These are phyloP conservation scores for Halichondria panicea DNA, from an alignment of 37 sponge, comb jelly and placozoan genomes.

Conservation along the genomic window DNA sequence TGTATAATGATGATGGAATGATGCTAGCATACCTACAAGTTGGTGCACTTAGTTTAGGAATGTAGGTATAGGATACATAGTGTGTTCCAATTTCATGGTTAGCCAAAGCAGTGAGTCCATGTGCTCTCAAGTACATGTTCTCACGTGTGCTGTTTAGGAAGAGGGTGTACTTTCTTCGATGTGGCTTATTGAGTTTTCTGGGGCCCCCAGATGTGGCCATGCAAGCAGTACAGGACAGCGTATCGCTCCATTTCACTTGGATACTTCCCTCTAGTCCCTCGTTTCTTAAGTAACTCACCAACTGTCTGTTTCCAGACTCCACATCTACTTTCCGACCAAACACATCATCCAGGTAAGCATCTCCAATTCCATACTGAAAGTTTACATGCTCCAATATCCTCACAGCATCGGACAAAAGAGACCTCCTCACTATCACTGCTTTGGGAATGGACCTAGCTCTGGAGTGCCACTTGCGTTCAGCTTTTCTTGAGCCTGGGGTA, in stretches of 20 bases:
- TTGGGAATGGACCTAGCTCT: background rate
- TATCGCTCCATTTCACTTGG: background rate
- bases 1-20: background rate
- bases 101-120: slow-evolving; percentile 1
- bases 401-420: background rate
- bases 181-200: background rate
- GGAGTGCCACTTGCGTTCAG: too few relatives aligned
- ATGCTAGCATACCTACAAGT: background rate
- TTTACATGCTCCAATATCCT: slow-evolving; percentile 5
- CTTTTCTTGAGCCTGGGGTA: too few relatives aligned
- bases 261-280: background rate
- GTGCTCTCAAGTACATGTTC: slow-evolving; percentile 1
- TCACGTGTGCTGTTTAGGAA: background rate
- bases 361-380: slow-evolving; percentile 9
- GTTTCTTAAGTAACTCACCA: background rate
- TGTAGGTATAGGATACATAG: slow-evolving; percentile 6
- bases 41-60: background rate
- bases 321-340: background rate
- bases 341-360: slow-evolving; percentile 14
- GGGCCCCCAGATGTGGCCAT: background rate
- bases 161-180: background rate
- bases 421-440: background rate
- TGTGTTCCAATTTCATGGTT: slow-evolving; percentile 26
- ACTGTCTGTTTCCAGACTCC: background rate
- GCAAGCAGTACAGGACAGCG: slow-evolving; percentile 2